Conservation (phyloP, 2,888 invertebrate genomes). For the Mesorhabditis spiculigera region DNA sequence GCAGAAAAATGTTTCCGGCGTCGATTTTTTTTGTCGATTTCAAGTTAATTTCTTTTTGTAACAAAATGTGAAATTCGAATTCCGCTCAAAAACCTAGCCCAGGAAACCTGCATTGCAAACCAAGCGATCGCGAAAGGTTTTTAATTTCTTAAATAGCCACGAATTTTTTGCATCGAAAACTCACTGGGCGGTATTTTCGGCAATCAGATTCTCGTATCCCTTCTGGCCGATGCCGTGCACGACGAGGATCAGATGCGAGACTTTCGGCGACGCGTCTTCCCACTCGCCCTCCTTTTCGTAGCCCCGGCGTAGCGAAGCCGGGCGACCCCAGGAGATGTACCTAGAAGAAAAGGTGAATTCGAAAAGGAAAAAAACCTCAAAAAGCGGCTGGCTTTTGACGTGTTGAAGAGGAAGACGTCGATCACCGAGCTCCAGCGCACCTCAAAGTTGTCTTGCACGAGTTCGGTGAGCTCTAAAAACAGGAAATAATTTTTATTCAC, state of each 20-base stretch:
- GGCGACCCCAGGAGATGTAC: conserved; percentile 32
- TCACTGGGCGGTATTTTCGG: conserved; percentile 54
- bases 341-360: conserved; percentile 6
- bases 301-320: conserved; percentile 34
- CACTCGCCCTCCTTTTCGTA: conserved; percentile 39
- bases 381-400: conserved; percentile 29
- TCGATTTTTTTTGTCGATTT: too few relatives aligned
- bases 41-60: too few relatives aligned
- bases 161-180: conserved; percentile 6
- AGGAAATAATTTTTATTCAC: not conserved
- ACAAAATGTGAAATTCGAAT: too few relatives aligned
- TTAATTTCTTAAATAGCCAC: too few relatives aligned
- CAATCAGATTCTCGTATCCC: conserved; percentile 56
- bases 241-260: conserved; percentile 72
- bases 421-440: conserved; percentile 67
- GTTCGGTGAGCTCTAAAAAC: conserved; percentile 66
- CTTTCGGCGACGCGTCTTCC: conserved; percentile 58
- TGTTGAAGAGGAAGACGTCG: conserved; percentile 43
- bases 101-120: too few relatives aligned
- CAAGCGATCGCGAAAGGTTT: too few relatives aligned
- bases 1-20: too few relatives aligned
- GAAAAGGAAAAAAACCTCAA: not conserved
- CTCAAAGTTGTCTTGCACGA: conserved; percentile 66
- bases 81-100: too few relatives aligned
- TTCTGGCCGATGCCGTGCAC: conserved; percentile 73